Conservation (phyloP, 2,797 vertebrate genomes). For the Euphonia xanthogaster region DNA sequence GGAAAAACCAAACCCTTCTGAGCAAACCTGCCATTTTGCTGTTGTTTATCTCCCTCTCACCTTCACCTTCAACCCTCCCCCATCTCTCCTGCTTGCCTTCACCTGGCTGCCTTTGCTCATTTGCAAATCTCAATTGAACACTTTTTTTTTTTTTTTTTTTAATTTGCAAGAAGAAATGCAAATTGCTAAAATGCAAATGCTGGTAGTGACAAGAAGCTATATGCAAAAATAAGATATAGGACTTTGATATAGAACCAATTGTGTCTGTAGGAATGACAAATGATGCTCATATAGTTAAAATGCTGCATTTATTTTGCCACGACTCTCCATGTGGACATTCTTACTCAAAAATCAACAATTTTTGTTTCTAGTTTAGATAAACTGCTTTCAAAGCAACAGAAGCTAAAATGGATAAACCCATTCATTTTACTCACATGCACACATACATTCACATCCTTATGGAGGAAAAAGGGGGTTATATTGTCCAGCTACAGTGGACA, state of each 20-base stretch:
- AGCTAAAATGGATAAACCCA: not conserved
- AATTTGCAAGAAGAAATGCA: slow-evolving; percentile 63
- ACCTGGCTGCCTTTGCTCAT: slow-evolving; percentile 61
- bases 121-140: slow-evolving; percentile 61
- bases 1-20: not conserved
- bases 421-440: not conserved
- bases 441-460: not conserved
- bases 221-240: slow-evolving; percentile 38
- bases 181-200: slow-evolving; percentile 63
- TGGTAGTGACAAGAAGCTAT: slow-evolving; percentile 47
- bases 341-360: slow-evolving; percentile 4
- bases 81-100: slow-evolving; percentile 32
- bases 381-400: slow-evolving; percentile 21
- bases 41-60: not conserved
- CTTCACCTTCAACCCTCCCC: slow-evolving; percentile 32
- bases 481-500: slow-evolving; percentile 12
- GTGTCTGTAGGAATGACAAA: slow-evolving; percentile 42
- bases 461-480: not conserved
- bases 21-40: not conserved
- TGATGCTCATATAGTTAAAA: slow-evolving; percentile 31
- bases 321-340: slow-evolving; percentile 7
- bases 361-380: slow-evolving; percentile 25
- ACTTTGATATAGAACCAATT: slow-evolving; percentile 40
- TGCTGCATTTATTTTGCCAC: slow-evolving; percentile 1
- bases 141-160: slow-evolving; percentile 25